Evolutionary conservation across 2,113 vertebrate species (phyloP).

Genomic region (Turdus rufiventris): DNA sequence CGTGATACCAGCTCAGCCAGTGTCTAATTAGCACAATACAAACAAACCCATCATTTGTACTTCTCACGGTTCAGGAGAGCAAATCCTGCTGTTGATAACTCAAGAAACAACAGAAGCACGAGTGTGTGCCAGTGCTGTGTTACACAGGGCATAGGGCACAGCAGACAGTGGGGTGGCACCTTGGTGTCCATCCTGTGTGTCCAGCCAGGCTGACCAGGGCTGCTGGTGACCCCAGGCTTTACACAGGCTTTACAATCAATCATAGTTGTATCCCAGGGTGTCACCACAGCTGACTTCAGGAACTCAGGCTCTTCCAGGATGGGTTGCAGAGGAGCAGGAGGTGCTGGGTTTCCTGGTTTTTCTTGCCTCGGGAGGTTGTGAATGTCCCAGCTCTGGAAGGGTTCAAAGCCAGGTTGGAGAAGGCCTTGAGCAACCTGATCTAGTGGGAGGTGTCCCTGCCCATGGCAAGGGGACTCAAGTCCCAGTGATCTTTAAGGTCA

Average conservation of each 20-base stretch:
- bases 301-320: accelerated
- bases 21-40: conserved; percentile 75
- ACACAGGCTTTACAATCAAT: accelerated
- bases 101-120: conserved; percentile 2
- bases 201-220: not conserved
- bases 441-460: not conserved
- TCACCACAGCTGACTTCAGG: not conserved
- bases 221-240: not conserved
- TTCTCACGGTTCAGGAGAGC: conserved; percentile 67
- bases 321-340: not conserved
- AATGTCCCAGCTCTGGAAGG: not conserved
- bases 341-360: not conserved
- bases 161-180: not conserved
- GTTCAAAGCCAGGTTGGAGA: not conserved
- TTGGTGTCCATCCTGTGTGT: not conserved
- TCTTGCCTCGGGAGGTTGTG: not conserved
- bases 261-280: accelerated
- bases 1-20: conserved; percentile 36
- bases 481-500: not conserved
- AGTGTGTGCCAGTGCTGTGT: conserved; percentile 23
- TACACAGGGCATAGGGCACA: not conserved
- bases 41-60: conserved; percentile 74
- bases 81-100: conserved; percentile 67
- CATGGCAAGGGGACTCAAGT: not conserved
- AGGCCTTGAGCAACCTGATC: not conserved